Conservation (phyloP, 2,797 vertebrate genomes). For the Protosalanx chinensis region DNA sequence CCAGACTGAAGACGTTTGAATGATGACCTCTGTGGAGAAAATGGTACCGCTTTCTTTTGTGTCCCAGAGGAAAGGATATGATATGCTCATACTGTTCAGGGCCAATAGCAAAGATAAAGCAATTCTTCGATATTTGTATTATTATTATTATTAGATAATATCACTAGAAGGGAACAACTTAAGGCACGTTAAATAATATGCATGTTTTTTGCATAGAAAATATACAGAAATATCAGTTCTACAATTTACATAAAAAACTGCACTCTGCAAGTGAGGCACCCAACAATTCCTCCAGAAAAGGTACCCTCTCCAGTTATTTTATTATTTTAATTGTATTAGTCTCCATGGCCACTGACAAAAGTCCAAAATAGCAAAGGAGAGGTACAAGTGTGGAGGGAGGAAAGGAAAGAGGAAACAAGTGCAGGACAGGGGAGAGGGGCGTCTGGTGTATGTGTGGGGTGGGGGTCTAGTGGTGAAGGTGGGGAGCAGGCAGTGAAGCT, state of each 20-base stretch:
- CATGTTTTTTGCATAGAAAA: too few relatives aligned
- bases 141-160: neutral
- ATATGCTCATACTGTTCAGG: neutral
- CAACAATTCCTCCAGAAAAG: too few relatives aligned
- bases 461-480: slow-evolving; percentile 1
- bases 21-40: neutral
- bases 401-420: slow-evolving; percentile 14
- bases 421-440: slow-evolving; percentile 34
- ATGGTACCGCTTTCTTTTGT: neutral
- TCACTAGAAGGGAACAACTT: too few relatives aligned
- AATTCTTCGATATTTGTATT: neutral
- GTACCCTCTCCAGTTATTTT: too few relatives aligned
- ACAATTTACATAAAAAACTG: too few relatives aligned
- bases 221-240: too few relatives aligned
- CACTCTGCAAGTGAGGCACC: too few relatives aligned
- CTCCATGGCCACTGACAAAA: slow-evolving; percentile 34
- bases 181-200: too few relatives aligned
- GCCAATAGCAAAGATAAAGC: neutral
- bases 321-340: neutral
- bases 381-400: slow-evolving; percentile 41
- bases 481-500: neutral
- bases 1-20: neutral
- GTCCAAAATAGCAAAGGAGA: slow-evolving; percentile 61
- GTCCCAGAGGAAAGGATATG: neutral
- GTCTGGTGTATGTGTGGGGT: slow-evolving; percentile 2